phyloP scores from a whole-genome alignment of 2,797 vertebrate genomes.

The Myioborus melanocephalus region DNA sequence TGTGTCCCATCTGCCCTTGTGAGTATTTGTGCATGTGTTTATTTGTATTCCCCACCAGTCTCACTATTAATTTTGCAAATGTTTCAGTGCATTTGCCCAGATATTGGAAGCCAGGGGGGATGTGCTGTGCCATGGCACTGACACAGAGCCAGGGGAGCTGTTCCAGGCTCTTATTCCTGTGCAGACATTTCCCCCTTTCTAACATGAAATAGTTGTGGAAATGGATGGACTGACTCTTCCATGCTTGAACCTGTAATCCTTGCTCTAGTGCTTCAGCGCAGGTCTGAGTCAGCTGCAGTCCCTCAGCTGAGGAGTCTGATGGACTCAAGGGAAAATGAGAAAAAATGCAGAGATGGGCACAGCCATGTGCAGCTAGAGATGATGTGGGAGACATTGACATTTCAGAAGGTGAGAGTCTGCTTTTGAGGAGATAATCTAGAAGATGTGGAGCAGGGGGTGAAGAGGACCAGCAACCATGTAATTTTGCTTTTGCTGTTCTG shows the following conservation, averaged over 20 bases:
- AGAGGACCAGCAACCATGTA: neutral
- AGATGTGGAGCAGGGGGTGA: neutral
- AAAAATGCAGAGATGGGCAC: neutral
- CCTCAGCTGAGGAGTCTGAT: neutral
- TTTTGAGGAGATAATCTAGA: neutral
- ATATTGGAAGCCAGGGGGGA: neutral
- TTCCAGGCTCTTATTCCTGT: neutral
- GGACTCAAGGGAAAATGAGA: neutral
- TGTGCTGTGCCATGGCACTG: neutral
- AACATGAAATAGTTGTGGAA: neutral
- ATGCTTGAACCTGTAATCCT: neutral
- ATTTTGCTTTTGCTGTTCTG: neutral
- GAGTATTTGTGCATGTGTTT: neutral
- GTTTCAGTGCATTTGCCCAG: neutral
- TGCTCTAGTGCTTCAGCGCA: neutral
- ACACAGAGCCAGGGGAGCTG: neutral
- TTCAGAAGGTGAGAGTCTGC: neutral
- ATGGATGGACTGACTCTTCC: neutral
- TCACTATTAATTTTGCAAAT: neutral
- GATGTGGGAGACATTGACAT: neutral
- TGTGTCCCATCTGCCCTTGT: neutral
- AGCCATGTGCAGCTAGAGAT: neutral
- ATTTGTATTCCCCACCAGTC: neutral
- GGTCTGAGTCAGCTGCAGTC: neutral
- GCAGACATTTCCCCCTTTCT: neutral